These are phyloP conservation scores for Synchiropus splendidus DNA, from an alignment of 2,113 vertebrate species.

Conservation along the genomic window DNA sequence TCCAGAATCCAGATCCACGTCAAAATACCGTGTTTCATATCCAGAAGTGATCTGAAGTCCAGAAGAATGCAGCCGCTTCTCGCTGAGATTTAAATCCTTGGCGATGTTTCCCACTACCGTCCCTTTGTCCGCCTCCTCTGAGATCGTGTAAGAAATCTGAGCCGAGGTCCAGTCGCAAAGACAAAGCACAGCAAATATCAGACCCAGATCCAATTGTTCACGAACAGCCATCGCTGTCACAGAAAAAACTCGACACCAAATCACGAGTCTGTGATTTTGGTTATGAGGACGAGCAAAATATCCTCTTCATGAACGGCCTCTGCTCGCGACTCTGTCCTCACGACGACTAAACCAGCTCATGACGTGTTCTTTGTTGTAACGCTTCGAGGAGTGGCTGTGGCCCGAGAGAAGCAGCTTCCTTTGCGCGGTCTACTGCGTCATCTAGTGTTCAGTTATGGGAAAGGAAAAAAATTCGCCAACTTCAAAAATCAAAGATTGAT, in stretches of 20 bases:
- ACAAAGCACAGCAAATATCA: no score
- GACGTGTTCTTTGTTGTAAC: constrained; percentile 31
- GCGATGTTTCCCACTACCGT: constrained; percentile 46
- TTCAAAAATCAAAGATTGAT: no score
- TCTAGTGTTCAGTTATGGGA: constrained; percentile 24
- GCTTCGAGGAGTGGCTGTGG: constrained; percentile 31
- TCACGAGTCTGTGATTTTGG: background rate
- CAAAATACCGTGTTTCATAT: constrained; percentile 45
- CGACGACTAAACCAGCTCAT: constrained; percentile 22
- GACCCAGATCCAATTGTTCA: constrained; percentile 13
- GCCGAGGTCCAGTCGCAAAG: background rate
- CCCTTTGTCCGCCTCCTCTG: constrained; percentile 48
- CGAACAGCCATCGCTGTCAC: constrained; percentile 30
- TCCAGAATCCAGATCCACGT: constrained; percentile 43
- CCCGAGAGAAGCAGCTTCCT: background rate
- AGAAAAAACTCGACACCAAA: background rate
- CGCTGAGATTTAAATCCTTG: constrained; percentile 40
- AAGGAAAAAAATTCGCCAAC: no score
- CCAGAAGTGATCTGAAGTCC: constrained; percentile 32
- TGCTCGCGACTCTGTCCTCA: constrained; percentile 9
- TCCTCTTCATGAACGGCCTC: no score
- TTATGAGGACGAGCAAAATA: no score
- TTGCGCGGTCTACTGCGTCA: constrained; percentile 56
- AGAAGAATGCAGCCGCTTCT: constrained; percentile 23
- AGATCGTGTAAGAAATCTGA: constrained; percentile 48